Base-by-base conservation (phyloP, 2,888 invertebrate genomes). In the Apodemia mormo region DNA sequence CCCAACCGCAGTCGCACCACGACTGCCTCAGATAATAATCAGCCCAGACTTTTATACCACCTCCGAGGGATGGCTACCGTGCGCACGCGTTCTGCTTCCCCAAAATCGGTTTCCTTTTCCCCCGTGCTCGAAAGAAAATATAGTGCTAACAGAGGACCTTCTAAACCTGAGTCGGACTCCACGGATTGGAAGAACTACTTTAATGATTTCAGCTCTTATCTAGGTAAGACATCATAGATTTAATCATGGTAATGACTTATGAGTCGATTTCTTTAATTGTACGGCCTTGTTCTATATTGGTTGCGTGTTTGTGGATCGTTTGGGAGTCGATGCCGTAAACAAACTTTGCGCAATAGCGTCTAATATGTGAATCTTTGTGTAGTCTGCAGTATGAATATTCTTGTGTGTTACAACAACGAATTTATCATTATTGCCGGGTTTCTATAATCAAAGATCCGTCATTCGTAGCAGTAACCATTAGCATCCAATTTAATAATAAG, bases 51-150 rank as follows among this genome's bases (percentile, higher is more conserved):
- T 92, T 83, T 92, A 93, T 92, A 93, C 86, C 76, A 75, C 79
- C 75, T 78, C 70, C 81, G 82, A 90, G 88, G 88, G 87, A 94
- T 94, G 94, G 93, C 94, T 80, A 94, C 93, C 78, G 92, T 94
- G 92, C 94, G 95, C 93, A 94, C 93, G 92, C 95, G 95, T 86
- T 95, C 95, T 70, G 94, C 95, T 82, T 95, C 95, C 85, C 95
- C 95, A 74, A 95, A 95, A 85, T 94, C 95, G 58, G 95, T 95
- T 77, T 95, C 95, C 80, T 95, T 95, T 85, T 95, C 95, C 84
- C 94, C 95, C 75, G 94, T 94, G 75, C 93, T 94, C 73, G 94
- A 95, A 78, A 88, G 94, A 75, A 94, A 94, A 76, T 94, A 94
- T 82, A 93, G 90, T 83, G 90, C 85, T 64, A 88, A 91, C 70